Base-by-base conservation (phyloP, 2,797 vertebrate species). In the Jordanella pulchra region DNA sequence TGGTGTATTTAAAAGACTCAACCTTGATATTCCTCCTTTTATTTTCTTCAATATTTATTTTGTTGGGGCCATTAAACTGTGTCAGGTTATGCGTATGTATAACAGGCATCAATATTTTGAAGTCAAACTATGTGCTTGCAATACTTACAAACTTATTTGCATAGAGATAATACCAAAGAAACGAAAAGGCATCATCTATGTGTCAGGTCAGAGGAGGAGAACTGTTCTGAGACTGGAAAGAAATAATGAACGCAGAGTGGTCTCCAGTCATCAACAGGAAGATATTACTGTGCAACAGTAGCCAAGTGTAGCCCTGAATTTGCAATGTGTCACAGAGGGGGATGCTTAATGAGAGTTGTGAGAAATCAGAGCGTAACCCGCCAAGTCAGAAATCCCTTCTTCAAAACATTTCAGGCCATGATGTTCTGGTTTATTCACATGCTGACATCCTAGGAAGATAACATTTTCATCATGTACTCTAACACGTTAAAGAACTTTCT, bases 201-300 rank as follows among this genome's bases (percentile, higher is more conserved):
- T 63, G 32, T 39, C 32, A 21, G 35, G n/a, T 63, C 35, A 63
- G n/a, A 63, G 23, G 14, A n/a, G 1, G 0, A 35, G 35, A 32
- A 35, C 30, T 60, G 27, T 18, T 60, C 35, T 60, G 56, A 42
- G 35, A 63, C 60, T 32, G 14, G 47, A 61, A 48, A 45, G 25
- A 63, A 73, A 78, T 56, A 71, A 54, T 76, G 75, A 42, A n/a
- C 72, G 71, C 28, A 71, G 48, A 73, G 73, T 80, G n/a, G 81
- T 79, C 79, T 54, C 35, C 45, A 79, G 75, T 75, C 60, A 67
- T 79, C 76, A 75, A 73, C 69, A 56, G 53, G 61, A 77, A 17
- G 69, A 77, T 58, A 56, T 65, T 63, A 1, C 23, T 39, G 71
- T 44, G 48, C 35, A 58, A 44, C 28, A 60, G 28, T 51, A 28